Conservation (phyloP, 2,113 vertebrate species). For the Willisornis vidua region DNA sequence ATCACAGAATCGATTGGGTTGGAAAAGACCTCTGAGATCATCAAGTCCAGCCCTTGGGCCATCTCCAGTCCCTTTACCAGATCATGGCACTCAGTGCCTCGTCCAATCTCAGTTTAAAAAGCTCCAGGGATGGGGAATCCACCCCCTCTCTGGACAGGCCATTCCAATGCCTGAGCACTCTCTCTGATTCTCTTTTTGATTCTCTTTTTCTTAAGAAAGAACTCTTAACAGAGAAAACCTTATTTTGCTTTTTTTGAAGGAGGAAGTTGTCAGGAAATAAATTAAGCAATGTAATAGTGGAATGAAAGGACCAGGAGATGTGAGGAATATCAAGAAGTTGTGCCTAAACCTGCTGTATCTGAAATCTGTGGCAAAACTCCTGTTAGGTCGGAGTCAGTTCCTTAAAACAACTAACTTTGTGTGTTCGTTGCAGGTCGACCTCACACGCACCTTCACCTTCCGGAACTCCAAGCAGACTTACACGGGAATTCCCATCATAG, state of each 20-base stretch:
- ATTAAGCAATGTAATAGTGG: neutral
- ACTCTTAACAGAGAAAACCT: neutral
- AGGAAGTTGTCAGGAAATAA: neutral
- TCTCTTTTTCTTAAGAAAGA: neutral
- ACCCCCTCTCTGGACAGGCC: no score
- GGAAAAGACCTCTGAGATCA: no score
- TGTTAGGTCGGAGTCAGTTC: neutral
- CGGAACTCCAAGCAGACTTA: conserved; percentile 97
- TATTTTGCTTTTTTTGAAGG: neutral
- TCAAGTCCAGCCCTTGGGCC: no score
- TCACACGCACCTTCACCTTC: conserved; percentile 92
- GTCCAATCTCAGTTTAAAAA: no score
- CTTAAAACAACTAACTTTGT: neutral
- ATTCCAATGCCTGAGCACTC: no score
- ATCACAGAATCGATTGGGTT: no score
- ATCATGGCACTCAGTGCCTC: no score
- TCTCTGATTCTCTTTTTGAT: neutral
- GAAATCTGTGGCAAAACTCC: neutral
- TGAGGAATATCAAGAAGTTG: neutral
- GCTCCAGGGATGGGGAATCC: no score
- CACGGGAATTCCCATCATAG: conserved; percentile 94
- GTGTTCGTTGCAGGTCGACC: conserved; percentile 83
- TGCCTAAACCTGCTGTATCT: neutral
- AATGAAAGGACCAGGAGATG: neutral
- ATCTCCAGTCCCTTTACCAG: no score